Conservation (phyloP, 2,888 invertebrate genomes). For the Leptothorax acervorum region DNA sequence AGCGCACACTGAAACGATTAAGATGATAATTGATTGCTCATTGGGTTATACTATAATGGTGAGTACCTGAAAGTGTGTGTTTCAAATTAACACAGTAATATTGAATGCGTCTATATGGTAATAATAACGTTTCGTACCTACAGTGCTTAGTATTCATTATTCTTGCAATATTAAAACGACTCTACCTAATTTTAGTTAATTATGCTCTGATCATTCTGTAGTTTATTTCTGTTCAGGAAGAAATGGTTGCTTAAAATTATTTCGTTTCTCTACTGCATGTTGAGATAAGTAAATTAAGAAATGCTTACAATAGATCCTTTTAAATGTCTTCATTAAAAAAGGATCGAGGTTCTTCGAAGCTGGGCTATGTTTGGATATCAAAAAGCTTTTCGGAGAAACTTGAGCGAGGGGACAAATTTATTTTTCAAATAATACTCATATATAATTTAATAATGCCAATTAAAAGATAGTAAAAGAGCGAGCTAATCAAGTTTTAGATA, state of each 20-base stretch:
- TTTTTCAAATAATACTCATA: not conserved
- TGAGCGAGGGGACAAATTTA: not conserved
- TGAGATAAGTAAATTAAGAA: not conserved
- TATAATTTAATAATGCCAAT: not conserved
- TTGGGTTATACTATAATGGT: not conserved
- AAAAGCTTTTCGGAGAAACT: not conserved
- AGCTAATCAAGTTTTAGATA: not conserved
- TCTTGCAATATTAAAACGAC: not conserved
- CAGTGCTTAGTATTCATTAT: not conserved
- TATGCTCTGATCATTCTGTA: not conserved
- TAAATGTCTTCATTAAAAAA: not conserved
- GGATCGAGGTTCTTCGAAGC: not conserved
- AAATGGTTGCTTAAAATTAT: not conserved
- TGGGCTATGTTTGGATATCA: not conserved
- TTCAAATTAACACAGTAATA: conserved; percentile 2
- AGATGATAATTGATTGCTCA: not conserved
- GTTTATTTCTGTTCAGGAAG: not conserved
- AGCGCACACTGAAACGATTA: not conserved
- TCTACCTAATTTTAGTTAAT: not conserved
- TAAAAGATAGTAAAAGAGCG: not conserved
- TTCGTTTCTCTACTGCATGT: not conserved
- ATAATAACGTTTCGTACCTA: not conserved
- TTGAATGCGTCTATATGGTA: not conserved
- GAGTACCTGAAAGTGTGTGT: not conserved
- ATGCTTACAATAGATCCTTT: not conserved